These are phyloP conservation scores for Drosophila macrospina DNA, from an alignment of 2,888 invertebrate species.

Conservation along the genomic window DNA sequence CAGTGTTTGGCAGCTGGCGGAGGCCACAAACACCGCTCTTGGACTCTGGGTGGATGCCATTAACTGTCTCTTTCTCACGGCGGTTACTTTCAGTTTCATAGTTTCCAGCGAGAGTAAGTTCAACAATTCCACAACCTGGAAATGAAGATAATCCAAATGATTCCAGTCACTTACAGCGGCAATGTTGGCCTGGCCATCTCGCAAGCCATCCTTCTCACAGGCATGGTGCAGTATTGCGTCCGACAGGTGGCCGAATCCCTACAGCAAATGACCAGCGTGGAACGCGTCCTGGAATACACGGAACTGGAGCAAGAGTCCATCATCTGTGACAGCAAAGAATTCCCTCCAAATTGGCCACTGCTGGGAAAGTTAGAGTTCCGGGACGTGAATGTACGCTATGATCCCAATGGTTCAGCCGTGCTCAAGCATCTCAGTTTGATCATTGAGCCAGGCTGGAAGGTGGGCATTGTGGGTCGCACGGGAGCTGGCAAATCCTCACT, in stretches of 20 bases:
- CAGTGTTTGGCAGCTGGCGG: slow-evolving; percentile 82
- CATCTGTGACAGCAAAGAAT: slow-evolving; percentile 81
- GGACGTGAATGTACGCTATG: slow-evolving; percentile 87
- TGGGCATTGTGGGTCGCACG: slow-evolving; percentile 93
- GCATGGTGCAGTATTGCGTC: slow-evolving; percentile 89
- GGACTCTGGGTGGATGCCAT: slow-evolving; percentile 91
- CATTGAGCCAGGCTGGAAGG: slow-evolving; percentile 89
- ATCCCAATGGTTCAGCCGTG: slow-evolving; percentile 87
- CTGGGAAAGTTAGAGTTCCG: slow-evolving; percentile 87
- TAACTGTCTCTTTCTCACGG: slow-evolving; percentile 88
- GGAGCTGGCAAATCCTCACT: slow-evolving; percentile 93
- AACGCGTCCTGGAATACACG: slow-evolving; percentile 90
- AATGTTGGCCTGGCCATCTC: slow-evolving; percentile 90
- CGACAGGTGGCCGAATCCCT: slow-evolving; percentile 89
- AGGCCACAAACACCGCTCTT: slow-evolving; percentile 87
- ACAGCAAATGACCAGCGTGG: slow-evolving; percentile 90
- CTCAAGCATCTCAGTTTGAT: slow-evolving; percentile 90
- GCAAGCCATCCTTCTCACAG: slow-evolving; percentile 89
- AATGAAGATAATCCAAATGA: neutral
- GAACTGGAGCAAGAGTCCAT: slow-evolving; percentile 87
- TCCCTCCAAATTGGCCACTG: slow-evolving; percentile 89
- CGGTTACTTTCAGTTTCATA: slow-evolving; percentile 88
- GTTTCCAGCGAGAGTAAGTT: slow-evolving; percentile 87
- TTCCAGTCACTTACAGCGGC: slow-evolving; percentile 86
- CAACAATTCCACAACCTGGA: neutral